Evolutionary conservation across 2,113 vertebrate species (phyloP).

Genomic region (Ovis canadensis): DNA sequence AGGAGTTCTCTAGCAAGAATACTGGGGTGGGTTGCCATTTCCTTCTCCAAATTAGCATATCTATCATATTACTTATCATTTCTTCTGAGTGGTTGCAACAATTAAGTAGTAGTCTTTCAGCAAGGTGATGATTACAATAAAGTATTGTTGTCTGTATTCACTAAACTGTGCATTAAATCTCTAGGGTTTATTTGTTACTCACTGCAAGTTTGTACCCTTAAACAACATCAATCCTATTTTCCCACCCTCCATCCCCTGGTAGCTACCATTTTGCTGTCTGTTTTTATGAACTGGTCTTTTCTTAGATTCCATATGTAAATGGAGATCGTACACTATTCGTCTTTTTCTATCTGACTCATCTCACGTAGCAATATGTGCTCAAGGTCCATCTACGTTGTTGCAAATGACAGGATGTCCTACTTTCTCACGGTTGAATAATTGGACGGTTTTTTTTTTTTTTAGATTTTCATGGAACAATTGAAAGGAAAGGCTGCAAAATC

Average conservation of each 20-base stretch:
- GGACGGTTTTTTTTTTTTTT: constrained; percentile 15
- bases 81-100: neutral
- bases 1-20: neutral
- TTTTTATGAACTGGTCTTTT: neutral
- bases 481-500: neutral
- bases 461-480: constrained; percentile 66
- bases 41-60: neutral
- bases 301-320: neutral
- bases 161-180: neutral
- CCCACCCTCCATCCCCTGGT: too few species aligned
- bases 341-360: neutral
- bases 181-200: neutral
- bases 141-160: neutral
- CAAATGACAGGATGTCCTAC: neutral
- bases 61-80: neutral
- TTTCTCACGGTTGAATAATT: neutral
- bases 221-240: neutral
- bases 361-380: neutral
- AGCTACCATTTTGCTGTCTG: neutral
- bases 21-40: neutral
- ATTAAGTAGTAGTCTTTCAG: neutral
- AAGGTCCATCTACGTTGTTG: neutral
- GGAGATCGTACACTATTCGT: neutral
- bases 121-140: neutral
- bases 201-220: neutral